These are phyloP conservation scores for Eulemur mongoz DNA, from an alignment of 2,797 vertebrate species.

Conservation along the genomic window DNA sequence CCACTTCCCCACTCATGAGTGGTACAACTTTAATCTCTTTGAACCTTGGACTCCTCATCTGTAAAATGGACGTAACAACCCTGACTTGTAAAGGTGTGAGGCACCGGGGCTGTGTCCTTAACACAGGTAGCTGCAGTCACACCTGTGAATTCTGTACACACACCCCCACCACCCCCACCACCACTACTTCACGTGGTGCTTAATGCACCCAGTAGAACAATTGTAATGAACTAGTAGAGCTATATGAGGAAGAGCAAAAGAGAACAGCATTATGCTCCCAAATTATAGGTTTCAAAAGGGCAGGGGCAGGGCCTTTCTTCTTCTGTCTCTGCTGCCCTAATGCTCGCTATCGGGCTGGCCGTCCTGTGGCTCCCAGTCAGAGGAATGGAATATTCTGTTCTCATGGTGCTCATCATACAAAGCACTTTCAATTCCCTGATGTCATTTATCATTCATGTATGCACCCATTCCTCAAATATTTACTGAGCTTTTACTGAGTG, in stretches of 20 bases:
- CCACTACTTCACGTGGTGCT: not conserved
- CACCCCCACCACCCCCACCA: not conserved
- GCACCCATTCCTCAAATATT: conserved; percentile 68
- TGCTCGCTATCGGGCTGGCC: not conserved
- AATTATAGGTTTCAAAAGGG: not conserved
- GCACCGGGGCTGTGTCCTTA: not conserved
- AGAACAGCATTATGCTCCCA: not conserved
- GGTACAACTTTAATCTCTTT: not conserved
- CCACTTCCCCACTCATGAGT: not conserved
- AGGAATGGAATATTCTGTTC: not conserved
- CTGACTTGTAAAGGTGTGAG: not conserved
- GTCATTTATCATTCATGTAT: conserved; percentile 62
- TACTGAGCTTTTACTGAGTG: conserved; percentile 48
- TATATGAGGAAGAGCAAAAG: not conserved
- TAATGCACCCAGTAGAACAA: not conserved
- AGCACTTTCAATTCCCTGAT: conserved; percentile 8
- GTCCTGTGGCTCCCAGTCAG: not conserved
- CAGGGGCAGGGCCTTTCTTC: not conserved
- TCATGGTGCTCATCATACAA: not conserved
- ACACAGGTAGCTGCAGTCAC: not conserved
- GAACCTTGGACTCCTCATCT: not conserved
- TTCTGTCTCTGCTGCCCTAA: not conserved
- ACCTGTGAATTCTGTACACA: not conserved
- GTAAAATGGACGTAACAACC: not conserved
- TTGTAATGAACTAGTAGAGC: not conserved